Evolutionary conservation across 1,140 invertebrate genomes (phyloP).

Genomic region (Euwallacea similis): DNA sequence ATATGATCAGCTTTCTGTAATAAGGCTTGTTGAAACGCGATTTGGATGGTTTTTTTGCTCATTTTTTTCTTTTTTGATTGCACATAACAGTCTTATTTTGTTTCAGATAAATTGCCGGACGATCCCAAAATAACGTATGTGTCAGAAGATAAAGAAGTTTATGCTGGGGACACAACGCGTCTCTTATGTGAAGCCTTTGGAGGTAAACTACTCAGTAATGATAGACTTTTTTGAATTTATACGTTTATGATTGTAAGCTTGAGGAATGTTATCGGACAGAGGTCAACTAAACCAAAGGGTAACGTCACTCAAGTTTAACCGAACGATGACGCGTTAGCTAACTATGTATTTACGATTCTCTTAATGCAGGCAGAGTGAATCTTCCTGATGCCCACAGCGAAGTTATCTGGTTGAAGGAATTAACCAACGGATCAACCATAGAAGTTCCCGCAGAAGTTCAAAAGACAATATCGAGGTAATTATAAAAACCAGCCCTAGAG

Average conservation of each 20-base stretch:
- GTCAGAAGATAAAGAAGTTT: conserved; percentile 58
- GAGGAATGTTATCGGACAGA: neutral
- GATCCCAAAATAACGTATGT: conserved; percentile 61
- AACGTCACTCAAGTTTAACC: neutral
- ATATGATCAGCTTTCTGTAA: too few species aligned
- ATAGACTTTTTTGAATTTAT: neutral
- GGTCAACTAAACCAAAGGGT: too few species aligned
- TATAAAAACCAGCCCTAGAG: too few species aligned
- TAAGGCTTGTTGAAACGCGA: too few species aligned
- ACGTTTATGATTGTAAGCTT: neutral
- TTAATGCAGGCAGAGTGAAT: conserved; percentile 60
- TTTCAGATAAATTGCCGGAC: conserved; percentile 60
- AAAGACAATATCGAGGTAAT: conserved; percentile 58
- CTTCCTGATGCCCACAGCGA: conserved; percentile 71
- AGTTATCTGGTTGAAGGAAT: conserved; percentile 64
- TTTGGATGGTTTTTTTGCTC: too few species aligned
- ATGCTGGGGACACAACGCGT: conserved; percentile 61
- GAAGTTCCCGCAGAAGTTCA: conserved; percentile 55
- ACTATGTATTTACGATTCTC: conserved; percentile 8
- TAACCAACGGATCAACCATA: conserved; percentile 58
- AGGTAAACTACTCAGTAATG: conserved; percentile 53
- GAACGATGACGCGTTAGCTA: neutral
- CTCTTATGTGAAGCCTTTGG: conserved; percentile 77
- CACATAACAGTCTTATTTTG: conserved; percentile 10
- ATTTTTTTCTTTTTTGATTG: too few species aligned